A percentile compares a stretch with the other conserved stretches of the same genome.
Evolutionary conservation across 2,797 vertebrate genomes (phyloP).

Genomic region (Anguilla anguilla): DNA sequence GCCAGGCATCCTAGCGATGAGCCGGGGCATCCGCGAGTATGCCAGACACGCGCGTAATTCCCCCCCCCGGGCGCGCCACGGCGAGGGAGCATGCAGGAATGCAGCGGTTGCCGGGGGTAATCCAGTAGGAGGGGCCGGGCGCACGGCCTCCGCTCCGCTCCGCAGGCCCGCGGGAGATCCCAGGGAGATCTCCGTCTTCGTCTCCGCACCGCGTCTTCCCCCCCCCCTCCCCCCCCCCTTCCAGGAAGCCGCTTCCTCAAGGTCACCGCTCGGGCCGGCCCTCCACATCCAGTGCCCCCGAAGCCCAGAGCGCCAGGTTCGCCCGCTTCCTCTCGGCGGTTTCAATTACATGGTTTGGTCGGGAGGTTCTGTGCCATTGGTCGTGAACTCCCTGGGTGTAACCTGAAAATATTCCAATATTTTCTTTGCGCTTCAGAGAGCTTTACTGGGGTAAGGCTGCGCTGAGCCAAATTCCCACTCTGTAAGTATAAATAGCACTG

Average conservation of each 20-base stretch:
- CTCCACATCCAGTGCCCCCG: not conserved
- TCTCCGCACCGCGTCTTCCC: not conserved
- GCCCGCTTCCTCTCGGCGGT: not conserved
- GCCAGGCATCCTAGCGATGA: not conserved
- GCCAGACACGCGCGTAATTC: not conserved
- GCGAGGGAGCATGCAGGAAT: not conserved
- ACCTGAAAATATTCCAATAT: conserved; percentile 29
- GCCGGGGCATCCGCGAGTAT: not conserved
- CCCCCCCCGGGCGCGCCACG: not conserved
- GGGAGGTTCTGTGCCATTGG: conserved; percentile 3
- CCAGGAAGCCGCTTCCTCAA: not conserved
- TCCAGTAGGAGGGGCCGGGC: not conserved
- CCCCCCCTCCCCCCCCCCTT: not conserved
- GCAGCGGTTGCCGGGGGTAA: not conserved
- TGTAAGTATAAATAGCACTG: conserved; percentile 33
- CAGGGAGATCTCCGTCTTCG: not conserved
- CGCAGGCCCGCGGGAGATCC: not conserved
- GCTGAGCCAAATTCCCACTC: conserved; percentile 27
- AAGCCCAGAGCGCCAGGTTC: not conserved
- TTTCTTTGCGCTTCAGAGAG: conserved; percentile 37
- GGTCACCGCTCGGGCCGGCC: not conserved
- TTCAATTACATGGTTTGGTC: conserved; percentile 16
- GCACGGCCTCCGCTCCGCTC: not conserved
- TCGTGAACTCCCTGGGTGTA: conserved; percentile 26
- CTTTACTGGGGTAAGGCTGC: conserved; percentile 22